These are phyloP conservation scores for Drosophila littoralis DNA, from an alignment of 1,140 invertebrate genomes.

Conservation along the genomic window DNA sequence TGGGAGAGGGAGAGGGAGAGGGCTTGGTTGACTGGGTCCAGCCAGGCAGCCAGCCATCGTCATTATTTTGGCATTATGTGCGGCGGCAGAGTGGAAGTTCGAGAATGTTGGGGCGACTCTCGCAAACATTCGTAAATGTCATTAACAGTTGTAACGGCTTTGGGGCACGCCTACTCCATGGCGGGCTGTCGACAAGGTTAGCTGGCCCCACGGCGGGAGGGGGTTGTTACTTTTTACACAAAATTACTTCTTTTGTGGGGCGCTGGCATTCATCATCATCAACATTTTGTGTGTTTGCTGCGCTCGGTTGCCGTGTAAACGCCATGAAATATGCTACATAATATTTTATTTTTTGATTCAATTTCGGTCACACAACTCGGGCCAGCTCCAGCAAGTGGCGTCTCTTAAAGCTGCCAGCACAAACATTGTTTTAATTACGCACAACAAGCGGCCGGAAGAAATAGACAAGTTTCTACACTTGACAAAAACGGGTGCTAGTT, in stretches of 20 bases:
- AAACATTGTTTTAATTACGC: constrained; percentile 45
- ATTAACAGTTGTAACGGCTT: constrained; percentile 81
- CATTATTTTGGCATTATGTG: constrained; percentile 81
- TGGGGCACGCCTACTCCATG: constrained; percentile 53
- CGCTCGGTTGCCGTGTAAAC: constrained; percentile 44
- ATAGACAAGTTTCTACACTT: constrained; percentile 23
- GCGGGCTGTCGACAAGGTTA: neutral
- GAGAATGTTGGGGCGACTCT: constrained; percentile 35
- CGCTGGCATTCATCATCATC: constrained; percentile 78
- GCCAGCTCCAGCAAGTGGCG: neutral
- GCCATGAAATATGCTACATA: constrained; percentile 70
- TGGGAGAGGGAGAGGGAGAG: neutral
- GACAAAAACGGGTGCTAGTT: neutral
- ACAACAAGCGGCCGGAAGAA: constrained; percentile 1
- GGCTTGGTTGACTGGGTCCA: constrained; percentile 17
- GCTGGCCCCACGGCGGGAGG: too few relatives aligned
- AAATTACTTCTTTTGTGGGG: constrained; percentile 79
- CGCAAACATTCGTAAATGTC: constrained; percentile 81
- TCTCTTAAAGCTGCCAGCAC: constrained; percentile 37
- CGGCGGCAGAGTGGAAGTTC: constrained; percentile 21
- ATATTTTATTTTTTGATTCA: constrained; percentile 64
- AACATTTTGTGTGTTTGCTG: constrained; percentile 38
- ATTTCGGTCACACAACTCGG: constrained; percentile 25
- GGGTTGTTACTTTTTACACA: constrained; percentile 63
- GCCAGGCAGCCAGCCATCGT: constrained; percentile 41